phyloP scores from a whole-genome alignment of 2,797 vertebrate genomes.

The Phylloscopus collybita region DNA sequence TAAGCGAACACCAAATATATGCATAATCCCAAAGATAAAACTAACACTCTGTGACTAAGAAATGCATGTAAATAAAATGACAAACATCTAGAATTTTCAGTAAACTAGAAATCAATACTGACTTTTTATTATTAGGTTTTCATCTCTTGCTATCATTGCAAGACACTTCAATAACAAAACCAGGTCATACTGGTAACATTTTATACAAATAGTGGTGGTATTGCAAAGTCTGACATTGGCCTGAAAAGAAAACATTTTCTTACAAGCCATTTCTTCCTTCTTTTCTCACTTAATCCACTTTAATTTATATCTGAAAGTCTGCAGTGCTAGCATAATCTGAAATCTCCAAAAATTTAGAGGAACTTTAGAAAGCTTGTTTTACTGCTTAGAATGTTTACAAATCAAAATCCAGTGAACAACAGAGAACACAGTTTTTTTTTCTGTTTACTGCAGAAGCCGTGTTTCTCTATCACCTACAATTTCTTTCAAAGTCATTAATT shows the following conservation, averaged over 20 bases:
- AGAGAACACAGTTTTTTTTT: neutral
- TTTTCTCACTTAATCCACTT: neutral
- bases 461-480: neutral
- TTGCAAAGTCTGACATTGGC: neutral
- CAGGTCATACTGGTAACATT: neutral
- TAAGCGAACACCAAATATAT: neutral
- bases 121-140: neutral
- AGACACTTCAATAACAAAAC: neutral
- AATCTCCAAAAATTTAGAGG: neutral
- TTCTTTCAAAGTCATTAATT: neutral
- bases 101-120: neutral
- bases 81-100: neutral
- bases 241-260: neutral
- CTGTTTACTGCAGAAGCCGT: neutral
- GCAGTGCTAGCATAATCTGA: neutral
- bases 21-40: neutral
- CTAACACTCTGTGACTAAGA: fast-evolving
- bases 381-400: neutral
- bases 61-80: neutral
- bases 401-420: neutral
- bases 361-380: neutral
- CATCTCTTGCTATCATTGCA: neutral
- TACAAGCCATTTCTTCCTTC: neutral
- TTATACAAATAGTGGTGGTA: neutral
- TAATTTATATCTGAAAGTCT: neutral